phyloP scores from a whole-genome alignment of 2,113 vertebrate genomes.

The Chloroceryle aenea region DNA sequence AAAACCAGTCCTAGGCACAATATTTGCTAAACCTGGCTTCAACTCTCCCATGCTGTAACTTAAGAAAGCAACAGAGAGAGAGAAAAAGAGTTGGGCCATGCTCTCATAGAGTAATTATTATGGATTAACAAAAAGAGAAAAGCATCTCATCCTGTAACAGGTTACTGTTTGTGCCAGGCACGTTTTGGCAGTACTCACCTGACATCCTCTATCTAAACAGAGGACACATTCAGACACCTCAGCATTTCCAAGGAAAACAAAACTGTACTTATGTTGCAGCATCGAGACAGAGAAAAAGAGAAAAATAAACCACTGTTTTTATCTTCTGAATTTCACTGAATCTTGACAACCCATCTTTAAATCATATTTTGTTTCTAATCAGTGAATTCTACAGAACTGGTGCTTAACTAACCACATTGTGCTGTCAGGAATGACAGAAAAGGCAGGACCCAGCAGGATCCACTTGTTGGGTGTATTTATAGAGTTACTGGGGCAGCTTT shows the following conservation, averaged over 20 bases:
- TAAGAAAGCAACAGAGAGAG: not conserved
- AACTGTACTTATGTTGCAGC: not conserved
- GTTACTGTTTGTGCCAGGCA: not conserved
- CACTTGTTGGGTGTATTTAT: conserved; percentile 44
- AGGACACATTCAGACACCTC: not conserved
- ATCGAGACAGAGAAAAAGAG: not conserved
- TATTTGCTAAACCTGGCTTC: not conserved
- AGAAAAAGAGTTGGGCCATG: fast-evolving
- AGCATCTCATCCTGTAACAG: fast-evolving
- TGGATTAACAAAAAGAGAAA: not conserved
- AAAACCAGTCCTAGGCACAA: not conserved
- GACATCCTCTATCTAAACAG: not conserved
- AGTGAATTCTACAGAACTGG: not conserved
- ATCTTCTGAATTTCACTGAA: not conserved
- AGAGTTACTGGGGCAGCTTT: not conserved
- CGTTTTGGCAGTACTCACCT: not conserved
- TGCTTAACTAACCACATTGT: not conserved
- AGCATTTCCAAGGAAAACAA: not conserved
- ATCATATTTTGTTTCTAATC: not conserved
- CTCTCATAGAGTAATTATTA: not conserved
- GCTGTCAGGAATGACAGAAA: not conserved
- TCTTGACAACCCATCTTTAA: not conserved
- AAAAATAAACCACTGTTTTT: not conserved
- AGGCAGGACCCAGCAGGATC: not conserved
- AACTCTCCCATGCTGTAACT: not conserved